Evolutionary conservation across 1,140 invertebrate genomes (phyloP), one percentile per base, ranked within the genome.

Genomic region (Campoletis sonorensis): DNA sequence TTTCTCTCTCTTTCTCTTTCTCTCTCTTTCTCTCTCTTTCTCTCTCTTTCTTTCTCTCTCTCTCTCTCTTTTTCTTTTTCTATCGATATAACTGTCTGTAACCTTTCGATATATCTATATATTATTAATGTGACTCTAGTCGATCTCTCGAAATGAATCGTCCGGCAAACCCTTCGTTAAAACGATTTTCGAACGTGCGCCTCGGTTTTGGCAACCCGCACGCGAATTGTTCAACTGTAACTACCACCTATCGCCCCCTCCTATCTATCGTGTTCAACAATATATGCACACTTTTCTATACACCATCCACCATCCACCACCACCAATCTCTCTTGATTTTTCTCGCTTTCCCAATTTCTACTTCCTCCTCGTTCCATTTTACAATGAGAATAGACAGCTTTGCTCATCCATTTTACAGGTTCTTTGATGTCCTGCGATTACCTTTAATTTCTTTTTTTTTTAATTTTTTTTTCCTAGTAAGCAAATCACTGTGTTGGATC

Each of bases 151-250:
- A 83, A 83, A 81, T 54, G 80, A 80, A 83, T 83, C 79, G 72
- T 79, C 54, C 70, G 58, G 49, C 45, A 49, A 75, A 23, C 68
- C 80, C 71, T 81, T 84, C 80, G 77, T 81, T 84, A 84, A 84
- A 84, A 80, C 78, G 80, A 84, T 84, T 84, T 84, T 67, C 80
- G 80, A 71, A 75, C 71, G 78, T 84, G 77, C 68, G 77, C 68
- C 82, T 79, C 80, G 51, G 72, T 67, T 82, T 70, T 21, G 45
- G 78, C 67, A 78, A 45, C 37, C 73, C 51, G 67, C 79, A 75
- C 79, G 64, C 83, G 81, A 80, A 81, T 84, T 81, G 80, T 81
- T 64, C 58, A 67, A 78, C 64, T 77, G 49, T 79, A 79, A 71
- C 73, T 71, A 80, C 72, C 72, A 61, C 51, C 58, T 79, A 64